Evolutionary conservation across 2,888 invertebrate genomes (phyloP).

Genomic region (Agrochola macilenta): DNA sequence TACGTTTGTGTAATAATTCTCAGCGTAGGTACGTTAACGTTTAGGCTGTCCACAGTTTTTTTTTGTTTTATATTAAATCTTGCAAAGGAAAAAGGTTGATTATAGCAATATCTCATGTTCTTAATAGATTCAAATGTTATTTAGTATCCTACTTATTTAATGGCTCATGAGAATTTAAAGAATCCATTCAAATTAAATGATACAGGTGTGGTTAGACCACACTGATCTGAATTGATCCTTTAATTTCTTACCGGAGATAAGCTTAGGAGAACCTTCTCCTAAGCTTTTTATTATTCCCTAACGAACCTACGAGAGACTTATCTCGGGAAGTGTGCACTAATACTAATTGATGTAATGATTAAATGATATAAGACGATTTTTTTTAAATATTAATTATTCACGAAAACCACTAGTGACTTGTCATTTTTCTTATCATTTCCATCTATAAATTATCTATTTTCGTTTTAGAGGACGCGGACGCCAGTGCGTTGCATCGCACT

Average conservation of each 20-base stretch:
- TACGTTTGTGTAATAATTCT: conserved; percentile 8
- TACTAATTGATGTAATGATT: too few species aligned
- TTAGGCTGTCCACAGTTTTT: background rate
- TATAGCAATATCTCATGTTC: background rate
- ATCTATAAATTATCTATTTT: background rate
- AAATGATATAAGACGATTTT: background rate
- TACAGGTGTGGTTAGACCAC: too few species aligned
- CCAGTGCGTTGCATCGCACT: conserved; percentile 81
- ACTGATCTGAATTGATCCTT: too few species aligned
- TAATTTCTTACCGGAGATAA: too few species aligned
- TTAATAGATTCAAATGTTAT: background rate
- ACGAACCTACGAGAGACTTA: background rate
- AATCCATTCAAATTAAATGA: background rate
- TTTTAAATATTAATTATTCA: background rate
- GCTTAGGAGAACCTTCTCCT: background rate
- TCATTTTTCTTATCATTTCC: background rate
- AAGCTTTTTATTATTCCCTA: background rate
- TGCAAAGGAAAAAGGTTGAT: conserved; percentile 4
- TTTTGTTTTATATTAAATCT: conserved; percentile 1
- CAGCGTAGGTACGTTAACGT: background rate
- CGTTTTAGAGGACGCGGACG: conserved; percentile 76
- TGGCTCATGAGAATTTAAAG: background rate
- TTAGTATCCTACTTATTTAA: background rate
- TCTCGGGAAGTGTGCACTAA: background rate
- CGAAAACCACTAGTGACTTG: background rate